A percentile compares a stretch with the other conserved stretches of the same genome.
Conservation (phyloP, 2,797 vertebrate species). For the Fistularia tabacaria region DNA sequence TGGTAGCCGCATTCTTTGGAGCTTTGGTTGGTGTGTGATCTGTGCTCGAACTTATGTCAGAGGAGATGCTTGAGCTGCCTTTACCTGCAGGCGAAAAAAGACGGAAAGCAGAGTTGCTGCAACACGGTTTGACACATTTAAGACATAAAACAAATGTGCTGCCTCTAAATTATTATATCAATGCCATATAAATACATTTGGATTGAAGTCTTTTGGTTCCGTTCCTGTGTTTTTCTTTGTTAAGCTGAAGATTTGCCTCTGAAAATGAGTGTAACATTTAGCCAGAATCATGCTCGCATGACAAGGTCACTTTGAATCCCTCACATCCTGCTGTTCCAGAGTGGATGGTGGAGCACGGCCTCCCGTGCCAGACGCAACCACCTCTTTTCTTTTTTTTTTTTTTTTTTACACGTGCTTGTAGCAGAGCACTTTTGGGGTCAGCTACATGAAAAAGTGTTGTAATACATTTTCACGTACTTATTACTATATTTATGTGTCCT, state of each 20-base stretch:
- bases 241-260: too few species aligned
- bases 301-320: conserved; percentile 22
- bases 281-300: conserved; percentile 6
- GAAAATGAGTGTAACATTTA: too few species aligned
- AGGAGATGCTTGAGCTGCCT: conserved; percentile 99
- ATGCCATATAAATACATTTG: too few species aligned
- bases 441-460: conserved; percentile 2
- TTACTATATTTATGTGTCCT: conserved; percentile 26
- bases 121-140: conserved; percentile 13
- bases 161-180: too few species aligned
- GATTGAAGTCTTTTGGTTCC: too few species aligned
- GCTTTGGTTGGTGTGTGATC: conserved; percentile 95
- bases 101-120: conserved; percentile 25
- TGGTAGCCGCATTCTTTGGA: conserved; percentile 94
- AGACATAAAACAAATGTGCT: too few species aligned
- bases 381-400: too few species aligned
- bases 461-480: conserved; percentile 15
- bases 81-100: conserved; percentile 80
- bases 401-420: conserved; percentile 20
- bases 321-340: conserved; percentile 22
- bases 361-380: conserved; percentile 14
- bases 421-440: conserved; percentile 7
- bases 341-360: conserved; percentile 21
- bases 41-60: conserved; percentile 97
- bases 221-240: too few species aligned